Percentiles rank a stretch among this genome's conserved stretches.
Evolutionary conservation across 1,140 invertebrate genomes (phyloP).

Genomic region (Temnothorax curvispinosus): DNA sequence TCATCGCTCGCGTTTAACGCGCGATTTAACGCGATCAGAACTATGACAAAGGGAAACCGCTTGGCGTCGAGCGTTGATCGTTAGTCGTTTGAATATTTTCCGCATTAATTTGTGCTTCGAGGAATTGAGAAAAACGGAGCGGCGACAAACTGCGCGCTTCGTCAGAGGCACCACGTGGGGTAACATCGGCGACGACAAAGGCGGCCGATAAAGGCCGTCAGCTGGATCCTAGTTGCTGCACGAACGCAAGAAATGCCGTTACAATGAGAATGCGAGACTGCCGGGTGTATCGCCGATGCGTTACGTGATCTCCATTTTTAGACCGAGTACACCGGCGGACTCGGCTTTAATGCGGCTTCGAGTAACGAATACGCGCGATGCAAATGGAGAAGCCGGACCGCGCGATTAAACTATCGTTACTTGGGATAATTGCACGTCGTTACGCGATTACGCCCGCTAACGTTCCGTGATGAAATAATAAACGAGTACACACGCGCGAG

Average conservation of each 20-base stretch:
- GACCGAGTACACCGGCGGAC: neutral
- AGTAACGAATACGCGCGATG: neutral
- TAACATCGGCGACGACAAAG: neutral
- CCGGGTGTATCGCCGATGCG: slow-evolving; percentile 7
- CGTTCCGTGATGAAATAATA: slow-evolving; percentile 10
- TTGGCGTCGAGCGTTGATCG: neutral
- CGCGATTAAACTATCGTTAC: slow-evolving; percentile 3
- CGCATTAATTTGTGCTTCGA: neutral
- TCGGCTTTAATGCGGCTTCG: neutral
- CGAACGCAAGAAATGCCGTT: slow-evolving; percentile 29
- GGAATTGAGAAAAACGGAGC: neutral
- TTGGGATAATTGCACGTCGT: neutral
- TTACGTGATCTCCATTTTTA: slow-evolving; percentile 59
- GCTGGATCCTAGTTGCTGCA: slow-evolving; percentile 11
- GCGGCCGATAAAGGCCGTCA: neutral
- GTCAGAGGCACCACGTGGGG: neutral
- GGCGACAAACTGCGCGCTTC: neutral
- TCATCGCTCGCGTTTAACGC: neutral
- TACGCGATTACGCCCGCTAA: neutral
- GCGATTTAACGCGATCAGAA: neutral
- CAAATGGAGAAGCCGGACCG: neutral
- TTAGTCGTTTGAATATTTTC: neutral
- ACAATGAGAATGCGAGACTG: slow-evolving; percentile 40
- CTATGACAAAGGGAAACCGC: neutral
- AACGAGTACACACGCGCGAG: no score